These are phyloP conservation scores for Smithornis capensis DNA, from an alignment of 2,113 vertebrate genomes.

Conservation along the genomic window DNA sequence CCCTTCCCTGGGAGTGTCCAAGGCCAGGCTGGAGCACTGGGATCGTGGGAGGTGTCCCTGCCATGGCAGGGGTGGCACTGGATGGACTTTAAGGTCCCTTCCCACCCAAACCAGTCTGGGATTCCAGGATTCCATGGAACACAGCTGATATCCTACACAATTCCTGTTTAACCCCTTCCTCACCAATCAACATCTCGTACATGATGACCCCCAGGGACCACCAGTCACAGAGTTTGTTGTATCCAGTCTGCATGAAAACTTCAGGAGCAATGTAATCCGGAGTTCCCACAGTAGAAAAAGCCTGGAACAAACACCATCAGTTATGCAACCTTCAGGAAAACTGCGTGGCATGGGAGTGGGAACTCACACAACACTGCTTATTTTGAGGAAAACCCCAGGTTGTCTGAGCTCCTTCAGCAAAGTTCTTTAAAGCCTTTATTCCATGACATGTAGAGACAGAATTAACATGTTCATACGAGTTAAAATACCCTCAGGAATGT, in stretches of 20 bases:
- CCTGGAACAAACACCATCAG: conserved; percentile 72
- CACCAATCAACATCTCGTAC: conserved; percentile 98
- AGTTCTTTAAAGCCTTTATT: not conserved
- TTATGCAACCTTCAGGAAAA: not conserved
- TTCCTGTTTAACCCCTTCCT: not conserved
- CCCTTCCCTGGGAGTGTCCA: not conserved
- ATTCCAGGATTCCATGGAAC: not conserved
- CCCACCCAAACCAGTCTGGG: not conserved
- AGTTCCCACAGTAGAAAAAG: conserved; percentile 95
- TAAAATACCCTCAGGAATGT: not conserved
- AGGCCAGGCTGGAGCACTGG: not conserved
- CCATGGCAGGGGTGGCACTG: not conserved
- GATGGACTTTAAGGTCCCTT: not conserved
- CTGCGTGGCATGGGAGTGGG: not conserved
- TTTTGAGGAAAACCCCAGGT: not conserved
- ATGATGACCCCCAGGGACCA: conserved; percentile 98
- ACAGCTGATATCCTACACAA: not conserved
- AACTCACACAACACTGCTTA: not conserved
- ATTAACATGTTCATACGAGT: not conserved
- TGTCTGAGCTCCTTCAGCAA: not conserved
- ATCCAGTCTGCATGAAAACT: conserved; percentile 96
- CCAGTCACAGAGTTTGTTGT: conserved; percentile 98
- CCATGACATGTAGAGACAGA: not conserved
- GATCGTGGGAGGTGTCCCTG: not conserved
- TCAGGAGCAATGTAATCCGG: conserved; percentile 98